Conservation (phyloP, 2,888 invertebrate genomes). For the Cinara cedri region DNA sequence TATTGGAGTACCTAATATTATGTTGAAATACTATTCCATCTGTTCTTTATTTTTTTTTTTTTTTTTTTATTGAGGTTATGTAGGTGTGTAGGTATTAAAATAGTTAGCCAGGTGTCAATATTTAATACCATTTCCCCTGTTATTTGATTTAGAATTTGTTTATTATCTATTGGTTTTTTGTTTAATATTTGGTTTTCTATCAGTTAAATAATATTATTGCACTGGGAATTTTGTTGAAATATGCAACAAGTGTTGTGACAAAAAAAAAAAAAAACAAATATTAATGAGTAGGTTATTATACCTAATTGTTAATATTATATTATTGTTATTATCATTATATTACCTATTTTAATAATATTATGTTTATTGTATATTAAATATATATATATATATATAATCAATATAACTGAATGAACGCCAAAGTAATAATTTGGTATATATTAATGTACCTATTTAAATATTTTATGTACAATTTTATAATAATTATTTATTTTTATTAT, state of each 20-base stretch:
- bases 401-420: too few species aligned
- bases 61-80: slow-evolving; percentile 35
- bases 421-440: neutral
- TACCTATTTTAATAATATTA: neutral
- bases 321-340: too few species aligned
- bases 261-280: too few species aligned
- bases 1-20: too few species aligned
- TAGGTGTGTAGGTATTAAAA: neutral
- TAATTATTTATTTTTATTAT: neutral
- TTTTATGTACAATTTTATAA: neutral
- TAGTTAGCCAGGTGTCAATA: neutral
- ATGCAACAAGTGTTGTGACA: slow-evolving; percentile 67
- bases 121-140: neutral
- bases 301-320: too few species aligned
- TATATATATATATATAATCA: neutral
- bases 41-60: neutral
- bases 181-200: too few species aligned
- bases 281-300: too few species aligned
- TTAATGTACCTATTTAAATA: neutral
- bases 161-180: neutral
- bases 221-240: slow-evolving; percentile 84
- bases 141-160: neutral
- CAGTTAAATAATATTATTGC: too few species aligned
- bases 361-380: neutral
- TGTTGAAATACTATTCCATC: too few species aligned